These are phyloP conservation scores for Spialia ferax DNA, from an alignment of 2,888 invertebrate species.

Conservation along the genomic window DNA sequence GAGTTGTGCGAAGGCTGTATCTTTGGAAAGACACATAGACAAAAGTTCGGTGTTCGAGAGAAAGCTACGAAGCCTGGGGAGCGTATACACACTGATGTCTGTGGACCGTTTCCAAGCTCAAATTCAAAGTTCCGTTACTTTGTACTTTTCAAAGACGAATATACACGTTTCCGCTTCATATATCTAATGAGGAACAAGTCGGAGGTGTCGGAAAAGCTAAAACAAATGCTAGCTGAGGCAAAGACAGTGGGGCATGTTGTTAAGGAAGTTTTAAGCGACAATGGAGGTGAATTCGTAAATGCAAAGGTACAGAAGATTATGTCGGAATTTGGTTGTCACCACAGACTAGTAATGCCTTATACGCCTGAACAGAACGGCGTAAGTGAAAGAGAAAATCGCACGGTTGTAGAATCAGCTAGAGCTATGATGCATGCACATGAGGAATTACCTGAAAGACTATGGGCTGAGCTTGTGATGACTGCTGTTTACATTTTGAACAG, in stretches of 20 bases:
- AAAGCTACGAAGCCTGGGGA: neutral
- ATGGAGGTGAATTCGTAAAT: neutral
- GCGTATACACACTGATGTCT: neutral
- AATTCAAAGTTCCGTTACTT: neutral
- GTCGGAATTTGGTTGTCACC: neutral
- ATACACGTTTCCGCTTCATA: neutral
- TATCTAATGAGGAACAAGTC: neutral
- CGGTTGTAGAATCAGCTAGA: neutral
- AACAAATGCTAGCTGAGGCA: neutral
- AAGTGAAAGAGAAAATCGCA: neutral
- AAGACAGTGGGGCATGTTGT: neutral
- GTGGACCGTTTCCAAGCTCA: neutral
- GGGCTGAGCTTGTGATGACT: neutral
- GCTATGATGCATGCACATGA: neutral
- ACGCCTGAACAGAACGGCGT: neutral
- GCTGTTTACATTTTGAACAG: neutral
- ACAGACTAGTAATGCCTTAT: neutral
- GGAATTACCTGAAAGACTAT: neutral
- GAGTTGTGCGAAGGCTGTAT: neutral
- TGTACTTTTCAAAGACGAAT: neutral
- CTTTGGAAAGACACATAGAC: neutral
- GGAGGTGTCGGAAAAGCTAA: neutral
- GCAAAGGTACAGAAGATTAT: neutral
- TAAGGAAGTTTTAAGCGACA: neutral
- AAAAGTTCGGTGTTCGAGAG: neutral